These are phyloP conservation scores for Neogobius melanostomus DNA, from an alignment of 2,113 vertebrate genomes.

Conservation along the genomic window DNA sequence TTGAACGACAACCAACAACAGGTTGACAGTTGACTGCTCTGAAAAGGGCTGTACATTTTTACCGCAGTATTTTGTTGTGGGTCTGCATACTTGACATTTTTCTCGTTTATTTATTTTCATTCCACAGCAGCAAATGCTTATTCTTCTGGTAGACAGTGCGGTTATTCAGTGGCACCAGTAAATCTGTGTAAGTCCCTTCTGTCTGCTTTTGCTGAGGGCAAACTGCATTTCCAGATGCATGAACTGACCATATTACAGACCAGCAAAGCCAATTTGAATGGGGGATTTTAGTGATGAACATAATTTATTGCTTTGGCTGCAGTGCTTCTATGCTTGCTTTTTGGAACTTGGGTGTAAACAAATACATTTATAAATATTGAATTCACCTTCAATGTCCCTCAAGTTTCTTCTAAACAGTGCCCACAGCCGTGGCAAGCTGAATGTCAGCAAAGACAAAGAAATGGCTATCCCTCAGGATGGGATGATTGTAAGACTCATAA, in stretches of 20 bases:
- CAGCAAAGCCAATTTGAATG: constrained; percentile 52
- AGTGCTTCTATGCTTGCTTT: constrained; percentile 33
- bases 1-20: neutral
- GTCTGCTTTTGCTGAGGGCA: constrained; percentile 77
- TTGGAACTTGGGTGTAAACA: too few relatives aligned
- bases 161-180: constrained; percentile 81
- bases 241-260: constrained; percentile 64
- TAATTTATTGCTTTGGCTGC: constrained; percentile 52
- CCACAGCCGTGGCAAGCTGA: constrained; percentile 63
- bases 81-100: constrained; percentile 64
- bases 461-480: constrained; percentile 61
- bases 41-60: constrained; percentile 25
- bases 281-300: neutral
- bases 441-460: constrained; percentile 49
- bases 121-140: constrained; percentile 81
- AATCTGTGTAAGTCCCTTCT: constrained; percentile 80
- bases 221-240: constrained; percentile 76
- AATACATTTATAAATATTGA: constrained; percentile 15
- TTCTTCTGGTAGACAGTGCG: constrained; percentile 79
- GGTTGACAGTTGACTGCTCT: constrained; percentile 46
- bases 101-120: constrained; percentile 69
- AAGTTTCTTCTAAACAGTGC: constrained; percentile 62
- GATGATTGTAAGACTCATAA: constrained; percentile 65
- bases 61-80: constrained; percentile 40
- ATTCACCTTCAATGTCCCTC: constrained; percentile 47